Evolutionary conservation across 2,888 invertebrate genomes (phyloP), one percentile per base, ranked within the genome.

Genomic region (Hypolimnas misippus): DNA sequence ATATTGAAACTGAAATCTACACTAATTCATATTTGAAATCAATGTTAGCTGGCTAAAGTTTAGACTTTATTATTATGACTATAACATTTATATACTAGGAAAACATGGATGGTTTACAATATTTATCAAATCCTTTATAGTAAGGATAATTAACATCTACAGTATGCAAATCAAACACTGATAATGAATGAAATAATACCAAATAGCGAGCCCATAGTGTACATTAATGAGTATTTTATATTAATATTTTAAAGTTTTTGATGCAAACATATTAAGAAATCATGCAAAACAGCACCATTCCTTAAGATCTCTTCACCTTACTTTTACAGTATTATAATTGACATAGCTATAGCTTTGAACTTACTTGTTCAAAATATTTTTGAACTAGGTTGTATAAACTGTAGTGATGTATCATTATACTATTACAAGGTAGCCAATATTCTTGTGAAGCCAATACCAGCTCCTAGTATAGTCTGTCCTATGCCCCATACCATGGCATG

Each of bases 401-500:
- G 21, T 14, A 49, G 16, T 55, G 59, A 60, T 60, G 25, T 58
- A 56, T 54, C 57, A n/a, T 51, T 61, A 38, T 29, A 44, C 16
- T 66, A 81, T 94, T 95, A 98, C 79, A 98, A 94, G 62, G 98
- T 98, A 57, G 98, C 98, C 76, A 98, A 93, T 74, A 98, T 97
- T 82, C 98, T 94, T 66, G 98, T 97, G 83, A 98, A 98, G 63
- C 98, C 98, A 76, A 98, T 95, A 73, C 97, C 96, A 70, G 97
- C 97, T 53, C 97, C 96, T 50, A 97, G 91, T 67, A 97, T 93
- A 58, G 98, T 98, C 89, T 98, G 98, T 68, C 98, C 98, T 57
- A 98, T 95, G 61, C 98, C 98, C 97, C 98, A 98, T 72, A 98
- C 94, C 89, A 98, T 94, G 57, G 98, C 98, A 86, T 98, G 97